A percentile compares a stretch with the other conserved stretches of the same genome.
Evolutionary conservation across 2,113 vertebrate genomes (phyloP).

Genomic region (Oreotragus oreotragus): DNA sequence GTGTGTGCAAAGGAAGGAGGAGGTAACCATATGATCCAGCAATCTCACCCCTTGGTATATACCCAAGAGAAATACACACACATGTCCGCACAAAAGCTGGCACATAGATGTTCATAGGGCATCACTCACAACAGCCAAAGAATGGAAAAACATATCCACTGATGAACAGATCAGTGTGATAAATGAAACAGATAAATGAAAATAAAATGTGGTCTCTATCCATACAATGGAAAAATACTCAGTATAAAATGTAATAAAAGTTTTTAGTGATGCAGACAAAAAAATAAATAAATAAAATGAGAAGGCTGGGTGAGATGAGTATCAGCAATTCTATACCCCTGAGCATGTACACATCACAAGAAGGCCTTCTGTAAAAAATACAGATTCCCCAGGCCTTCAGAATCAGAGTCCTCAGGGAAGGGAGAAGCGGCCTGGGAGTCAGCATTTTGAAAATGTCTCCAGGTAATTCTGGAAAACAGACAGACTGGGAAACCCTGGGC

Average conservation of each 20-base stretch:
- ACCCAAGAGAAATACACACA: neutral
- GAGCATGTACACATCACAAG: neutral
- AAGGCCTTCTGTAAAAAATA: neutral
- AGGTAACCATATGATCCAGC: neutral
- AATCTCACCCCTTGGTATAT: neutral
- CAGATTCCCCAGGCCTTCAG: neutral
- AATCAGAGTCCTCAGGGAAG: neutral
- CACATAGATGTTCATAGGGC: neutral
- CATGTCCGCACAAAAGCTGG: neutral
- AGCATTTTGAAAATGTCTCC: neutral
- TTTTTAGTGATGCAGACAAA: neutral
- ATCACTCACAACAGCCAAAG: neutral
- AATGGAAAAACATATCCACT: neutral
- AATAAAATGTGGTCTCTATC: neutral
- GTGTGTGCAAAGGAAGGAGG: neutral
- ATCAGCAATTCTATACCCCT: neutral
- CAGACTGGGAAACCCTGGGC: neutral
- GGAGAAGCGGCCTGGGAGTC: rapidly evolving
- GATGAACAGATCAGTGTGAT: neutral
- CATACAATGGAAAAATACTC: neutral
- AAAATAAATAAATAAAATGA: slow-evolving; percentile 8
- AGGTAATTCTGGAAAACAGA: neutral
- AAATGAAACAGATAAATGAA: too few relatives aligned
- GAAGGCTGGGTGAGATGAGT: neutral
- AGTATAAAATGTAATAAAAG: neutral